Base-by-base conservation (phyloP, 2,888 invertebrate species). In the Crioceris asparagi region DNA sequence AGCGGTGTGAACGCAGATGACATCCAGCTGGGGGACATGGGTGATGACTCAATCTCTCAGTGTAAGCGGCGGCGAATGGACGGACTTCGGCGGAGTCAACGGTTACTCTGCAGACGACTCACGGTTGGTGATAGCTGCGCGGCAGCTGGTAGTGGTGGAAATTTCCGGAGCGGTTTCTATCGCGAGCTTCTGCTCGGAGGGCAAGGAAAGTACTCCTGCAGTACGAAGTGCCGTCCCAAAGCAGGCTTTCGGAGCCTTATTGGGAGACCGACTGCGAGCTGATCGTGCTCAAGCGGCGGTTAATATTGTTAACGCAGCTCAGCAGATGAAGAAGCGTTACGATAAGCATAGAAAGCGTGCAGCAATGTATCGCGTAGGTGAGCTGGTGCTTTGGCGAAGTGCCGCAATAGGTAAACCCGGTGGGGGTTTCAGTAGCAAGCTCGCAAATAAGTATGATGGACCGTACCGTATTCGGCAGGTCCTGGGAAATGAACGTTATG, bases 161-260 rank as follows among this genome's bases (percentile, higher is more conserved):
- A 11, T 8, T n/a, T 11, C n/a, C 17, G n/a, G n/a, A n/a, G n/a
- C n/a, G n/a, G n/a, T n/a, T n/a, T n/a, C n/a, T n/a, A n/a, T n/a
- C n/a, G n/a, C n/a, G n/a, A n/a, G n/a, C n/a, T n/a, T n/a, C n/a
- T n/a, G 16, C 14, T 16, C 32, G 5, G 15, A 32, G 16, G 16
- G 16, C 27, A 27, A 27, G 27, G 11, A 27, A 16, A 35, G 17
- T 18, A 29, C n/a, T 10, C 18, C 27, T 17, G 17, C 29, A 33
- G 33, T 33, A 25, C 25, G 12, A 25, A 25, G 33, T 15, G 21
- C 21, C 33, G 5, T 5, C 23, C 6, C 15, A 33, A 33, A 7
- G 14, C 12, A 8, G 33, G 8, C 12, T n/a, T 14, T 5, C 3
- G 33, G 2, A 17, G 15, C 8, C 2, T 15, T 11, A 17, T 14